Percentiles rank a stretch among this genome's conserved stretches.
Evolutionary conservation across 2,888 invertebrate species (phyloP).

Genomic region (Acrobasis repandana): DNA sequence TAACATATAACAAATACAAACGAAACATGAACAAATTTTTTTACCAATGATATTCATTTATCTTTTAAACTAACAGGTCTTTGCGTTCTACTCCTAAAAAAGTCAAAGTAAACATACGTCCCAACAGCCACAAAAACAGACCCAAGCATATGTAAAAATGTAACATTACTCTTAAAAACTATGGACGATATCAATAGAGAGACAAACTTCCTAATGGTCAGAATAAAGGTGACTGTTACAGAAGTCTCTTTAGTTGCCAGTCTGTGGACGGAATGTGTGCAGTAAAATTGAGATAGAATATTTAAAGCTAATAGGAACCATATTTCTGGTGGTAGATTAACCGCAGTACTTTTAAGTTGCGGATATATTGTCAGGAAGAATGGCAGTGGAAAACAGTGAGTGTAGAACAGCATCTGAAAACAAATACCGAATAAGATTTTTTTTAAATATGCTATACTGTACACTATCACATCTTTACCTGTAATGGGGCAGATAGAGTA

Average conservation of each 20-base stretch:
- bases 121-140: conserved; percentile 63
- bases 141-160: conserved; percentile 61
- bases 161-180: conserved; percentile 73
- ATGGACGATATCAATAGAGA: conserved; percentile 67
- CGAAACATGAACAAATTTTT: too few species aligned
- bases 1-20: too few species aligned
- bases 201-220: conserved; percentile 69
- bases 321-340: conserved; percentile 42
- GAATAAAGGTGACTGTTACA: conserved; percentile 69
- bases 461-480: too few species aligned
- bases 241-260: conserved; percentile 68
- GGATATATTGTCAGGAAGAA: conserved; percentile 60
- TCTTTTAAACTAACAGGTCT: conserved; percentile 57
- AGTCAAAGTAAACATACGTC: conserved; percentile 72
- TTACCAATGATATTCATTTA: conserved; percentile 28
- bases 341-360: conserved; percentile 49
- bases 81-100: conserved; percentile 55
- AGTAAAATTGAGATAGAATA: conserved; percentile 65
- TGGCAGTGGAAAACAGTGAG: conserved; percentile 65
- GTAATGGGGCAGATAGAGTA: too few species aligned
- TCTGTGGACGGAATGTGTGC: conserved; percentile 67
- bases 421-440: neutral
- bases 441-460: too few species aligned
- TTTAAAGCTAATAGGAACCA: conserved; percentile 61
- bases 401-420: conserved; percentile 76